A percentile compares a stretch with the other conserved stretches of the same genome.
Conservation (phyloP, 2,888 invertebrate species). For the Dioctria rufipes region DNA sequence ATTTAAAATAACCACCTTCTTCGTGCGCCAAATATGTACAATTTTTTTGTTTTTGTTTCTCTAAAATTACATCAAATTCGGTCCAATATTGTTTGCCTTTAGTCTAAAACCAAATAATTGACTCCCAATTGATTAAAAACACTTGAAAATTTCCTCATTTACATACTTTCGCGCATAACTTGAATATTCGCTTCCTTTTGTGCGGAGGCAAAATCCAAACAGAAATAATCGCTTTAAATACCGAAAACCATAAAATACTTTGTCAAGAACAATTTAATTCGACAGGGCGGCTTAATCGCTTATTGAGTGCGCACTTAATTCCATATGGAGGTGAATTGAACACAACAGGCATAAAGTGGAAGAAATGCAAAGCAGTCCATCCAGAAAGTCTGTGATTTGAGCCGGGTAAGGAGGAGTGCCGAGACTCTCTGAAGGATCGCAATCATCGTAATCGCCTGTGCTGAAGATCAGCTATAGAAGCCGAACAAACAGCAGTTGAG, state of each 20-base stretch:
- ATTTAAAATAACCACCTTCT: too few relatives aligned
- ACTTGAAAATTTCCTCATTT: conserved; percentile 34
- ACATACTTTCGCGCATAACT: conserved; percentile 20
- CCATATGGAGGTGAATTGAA: conserved; percentile 13
- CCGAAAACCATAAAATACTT: conserved; percentile 58
- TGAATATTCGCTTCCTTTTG: conserved; percentile 14
- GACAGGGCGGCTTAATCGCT: conserved; percentile 59
- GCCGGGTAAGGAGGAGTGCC: conserved; percentile 15
- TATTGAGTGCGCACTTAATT: conserved; percentile 57
- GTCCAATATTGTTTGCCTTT: too few relatives aligned
- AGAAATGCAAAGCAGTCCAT: conserved; percentile 40
- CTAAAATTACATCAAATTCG: too few relatives aligned
- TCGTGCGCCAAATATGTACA: too few relatives aligned
- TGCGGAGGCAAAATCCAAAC: conserved; percentile 42
- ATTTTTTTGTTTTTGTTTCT: too few relatives aligned
- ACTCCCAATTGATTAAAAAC: conserved; percentile 40
- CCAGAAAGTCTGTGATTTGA: conserved; percentile 4
- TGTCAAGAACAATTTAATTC: conserved; percentile 59
- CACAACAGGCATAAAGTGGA: not conserved
- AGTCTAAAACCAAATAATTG: conserved; percentile 4
- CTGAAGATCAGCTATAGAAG: conserved; percentile 42
- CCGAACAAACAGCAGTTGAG: conserved; percentile 54
- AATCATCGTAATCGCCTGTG: conserved; percentile 46
- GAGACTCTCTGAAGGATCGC: conserved; percentile 43
- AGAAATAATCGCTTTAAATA: conserved; percentile 53